These are phyloP conservation scores for Dicentrarchus labrax DNA, from an alignment of 2,113 vertebrate species.

Conservation along the genomic window DNA sequence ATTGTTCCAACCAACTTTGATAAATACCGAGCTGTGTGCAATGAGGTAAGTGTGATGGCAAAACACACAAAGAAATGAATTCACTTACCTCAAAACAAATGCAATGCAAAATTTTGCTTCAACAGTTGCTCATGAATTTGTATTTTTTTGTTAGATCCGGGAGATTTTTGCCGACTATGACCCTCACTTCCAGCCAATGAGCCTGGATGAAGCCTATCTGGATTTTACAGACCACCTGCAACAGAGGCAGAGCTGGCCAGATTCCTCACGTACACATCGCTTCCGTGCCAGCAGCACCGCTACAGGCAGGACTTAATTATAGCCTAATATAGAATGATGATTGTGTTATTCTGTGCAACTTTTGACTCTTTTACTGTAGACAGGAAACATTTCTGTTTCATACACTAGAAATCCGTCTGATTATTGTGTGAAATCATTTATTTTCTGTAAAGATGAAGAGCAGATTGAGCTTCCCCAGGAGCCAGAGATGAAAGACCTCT, in stretches of 20 bases:
- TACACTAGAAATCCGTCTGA: neutral
- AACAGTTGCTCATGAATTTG: slow-evolving; percentile 19
- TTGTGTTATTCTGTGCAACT: neutral
- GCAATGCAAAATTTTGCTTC: neutral
- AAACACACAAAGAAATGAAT: neutral
- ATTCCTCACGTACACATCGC: slow-evolving; percentile 86
- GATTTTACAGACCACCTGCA: slow-evolving; percentile 94
- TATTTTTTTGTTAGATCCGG: slow-evolving; percentile 85
- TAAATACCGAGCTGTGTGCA: slow-evolving; percentile 93
- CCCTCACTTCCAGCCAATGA: slow-evolving; percentile 91
- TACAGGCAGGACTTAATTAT: slow-evolving; percentile 60
- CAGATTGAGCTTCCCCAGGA: slow-evolving; percentile 8
- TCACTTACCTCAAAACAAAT: neutral
- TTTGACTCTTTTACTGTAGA: slow-evolving; percentile 2
- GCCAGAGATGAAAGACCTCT: slow-evolving; percentile 74
- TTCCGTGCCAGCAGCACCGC: slow-evolving; percentile 51
- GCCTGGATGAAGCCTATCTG: slow-evolving; percentile 97
- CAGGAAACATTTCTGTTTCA: neutral
- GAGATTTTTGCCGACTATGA: slow-evolving; percentile 94
- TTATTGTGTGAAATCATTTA: neutral
- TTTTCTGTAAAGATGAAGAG: slow-evolving; percentile 50
- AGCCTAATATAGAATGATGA: neutral
- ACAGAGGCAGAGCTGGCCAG: slow-evolving; percentile 89
- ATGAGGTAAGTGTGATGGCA: slow-evolving; percentile 86
- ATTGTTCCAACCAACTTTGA: slow-evolving; percentile 94